Evolutionary conservation across 53 echinoderm and acorn worm species (phyloP), one percentile per base, ranked within the genome.

Genomic region (Holothuria scabra): DNA sequence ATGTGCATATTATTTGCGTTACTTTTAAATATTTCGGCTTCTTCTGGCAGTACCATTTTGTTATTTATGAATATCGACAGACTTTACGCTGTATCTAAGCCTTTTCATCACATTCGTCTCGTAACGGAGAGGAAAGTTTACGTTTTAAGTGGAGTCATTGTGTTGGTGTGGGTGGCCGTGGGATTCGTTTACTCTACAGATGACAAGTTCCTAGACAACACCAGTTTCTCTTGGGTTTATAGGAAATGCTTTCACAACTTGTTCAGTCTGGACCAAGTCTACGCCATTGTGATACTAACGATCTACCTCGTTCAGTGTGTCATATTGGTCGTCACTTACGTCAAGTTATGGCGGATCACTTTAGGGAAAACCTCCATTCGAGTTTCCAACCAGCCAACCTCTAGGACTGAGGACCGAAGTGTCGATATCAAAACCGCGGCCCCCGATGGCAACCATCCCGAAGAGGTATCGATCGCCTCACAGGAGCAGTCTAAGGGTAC

Each of bases 221-320:
- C 34, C 9, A 21, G 3, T 2, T 81, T 41, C 24, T 81, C 82
- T 14, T 81, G 62, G 82, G 34, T 81, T 13, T 81, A 81, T 38
- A 41, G 82, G 26, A 81, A 81, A 64, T 81, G 82, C 35, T 63
- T 81, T 35, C 60, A 24, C 24, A 25, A 63, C 20, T 63, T 81
- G 24, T 41, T 28, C 1, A 28, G 41, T 12, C 46, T 81, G 26
- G 63, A 81, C 29, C 62, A 63, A 64, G 60, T 64, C 38, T 81
- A 81, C 65, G 82, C 82, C 44, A 46, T 81, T 23, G 35, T 63
- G 26, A 37, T 81, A 24, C 64, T 63, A 12, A 6, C 46, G 3
- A 14, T 41, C 10, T 44, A 60, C 12, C 60, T 61, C 64, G 22
- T 25, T 8, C 62, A 63, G 21, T 81, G 82, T 81, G n/a, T 61